phyloP scores from a whole-genome alignment of 37 sponge, comb jelly and placozoan genomes.

The Diacarnus erythraeanus region DNA sequence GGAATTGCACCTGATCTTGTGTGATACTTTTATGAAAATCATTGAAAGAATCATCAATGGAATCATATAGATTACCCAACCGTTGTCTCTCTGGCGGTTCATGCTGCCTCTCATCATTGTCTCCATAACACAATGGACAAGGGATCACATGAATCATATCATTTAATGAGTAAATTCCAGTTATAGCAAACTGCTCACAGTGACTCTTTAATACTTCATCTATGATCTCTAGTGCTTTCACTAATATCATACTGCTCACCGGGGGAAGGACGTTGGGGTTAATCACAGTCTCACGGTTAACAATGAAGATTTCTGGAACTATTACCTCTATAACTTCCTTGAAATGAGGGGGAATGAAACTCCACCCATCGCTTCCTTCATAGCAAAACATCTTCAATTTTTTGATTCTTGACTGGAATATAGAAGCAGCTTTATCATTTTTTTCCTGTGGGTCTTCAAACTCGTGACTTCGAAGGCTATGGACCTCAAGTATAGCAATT shows the following conservation, averaged over 20 bases:
- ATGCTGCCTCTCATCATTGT: slow-evolving; percentile 30
- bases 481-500: slow-evolving; percentile 34
- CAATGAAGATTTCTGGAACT: slow-evolving; percentile 27
- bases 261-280: not conserved
- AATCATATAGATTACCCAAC: not conserved
- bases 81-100: not conserved
- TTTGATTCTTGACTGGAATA: not conserved
- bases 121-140: slow-evolving; percentile 59
- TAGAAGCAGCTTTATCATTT: not conserved
- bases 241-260: slow-evolving; percentile 30
- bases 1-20: not conserved
- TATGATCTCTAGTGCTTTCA: slow-evolving; percentile 46
- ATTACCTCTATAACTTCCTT: slow-evolving; percentile 54
- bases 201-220: slow-evolving; percentile 71
- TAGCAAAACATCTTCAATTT: slow-evolving; percentile 21
- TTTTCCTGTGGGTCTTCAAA: slow-evolving; percentile 29
- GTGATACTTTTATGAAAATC: not conserved
- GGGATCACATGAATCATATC: slow-evolving; percentile 53
- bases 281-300: not conserved
- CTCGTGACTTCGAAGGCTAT: slow-evolving; percentile 39
- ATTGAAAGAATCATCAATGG: not conserved
- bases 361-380: slow-evolving; percentile 12
- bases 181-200: slow-evolving; percentile 38
- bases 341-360: slow-evolving; percentile 16
- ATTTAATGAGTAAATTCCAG: slow-evolving; percentile 40